phyloP scores from a whole-genome alignment of 1,140 invertebrate species.

The Aethina tumida region DNA sequence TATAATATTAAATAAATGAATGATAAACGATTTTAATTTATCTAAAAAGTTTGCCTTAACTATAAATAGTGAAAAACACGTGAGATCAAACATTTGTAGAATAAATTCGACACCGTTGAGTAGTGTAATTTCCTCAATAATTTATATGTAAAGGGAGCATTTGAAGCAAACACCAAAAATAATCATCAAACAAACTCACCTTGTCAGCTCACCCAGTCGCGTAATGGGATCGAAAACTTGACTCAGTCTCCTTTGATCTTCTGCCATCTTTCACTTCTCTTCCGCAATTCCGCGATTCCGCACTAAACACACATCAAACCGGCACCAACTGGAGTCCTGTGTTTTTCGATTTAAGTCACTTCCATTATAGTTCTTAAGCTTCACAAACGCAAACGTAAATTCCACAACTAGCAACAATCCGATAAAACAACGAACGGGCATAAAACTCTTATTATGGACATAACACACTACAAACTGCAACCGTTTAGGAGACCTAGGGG shows the following conservation, averaged over 20 bases:
- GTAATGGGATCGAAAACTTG: conserved; percentile 70
- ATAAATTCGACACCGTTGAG: too few relatives aligned
- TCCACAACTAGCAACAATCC: not conserved
- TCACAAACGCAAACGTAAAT: not conserved
- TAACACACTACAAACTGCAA: conserved; percentile 5
- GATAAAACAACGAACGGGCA: not conserved
- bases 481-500: too few relatives aligned
- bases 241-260: conserved; percentile 48
- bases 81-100: too few relatives aligned
- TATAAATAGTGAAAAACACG: too few relatives aligned
- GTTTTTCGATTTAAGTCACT: conserved; percentile 16
- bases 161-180: not conserved
- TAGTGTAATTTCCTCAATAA: conserved; percentile 21
- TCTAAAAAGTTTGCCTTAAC: too few relatives aligned
- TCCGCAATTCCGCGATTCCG: too few relatives aligned
- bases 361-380: conserved; percentile 17
- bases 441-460: conserved; percentile 1
- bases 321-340: too few relatives aligned
- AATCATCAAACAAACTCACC: conserved; percentile 9
- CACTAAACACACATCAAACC: too few relatives aligned
- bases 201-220: conserved; percentile 50
- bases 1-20: too few relatives aligned
- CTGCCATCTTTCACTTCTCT: conserved; percentile 22
- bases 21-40: too few relatives aligned
- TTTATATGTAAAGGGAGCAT: conserved; percentile 1